Evolutionary conservation across 53 echinoderm and acorn worm genomes (phyloP), one percentile per base, ranked within the genome.

Genomic region (Mesocentrotus franciscanus): DNA sequence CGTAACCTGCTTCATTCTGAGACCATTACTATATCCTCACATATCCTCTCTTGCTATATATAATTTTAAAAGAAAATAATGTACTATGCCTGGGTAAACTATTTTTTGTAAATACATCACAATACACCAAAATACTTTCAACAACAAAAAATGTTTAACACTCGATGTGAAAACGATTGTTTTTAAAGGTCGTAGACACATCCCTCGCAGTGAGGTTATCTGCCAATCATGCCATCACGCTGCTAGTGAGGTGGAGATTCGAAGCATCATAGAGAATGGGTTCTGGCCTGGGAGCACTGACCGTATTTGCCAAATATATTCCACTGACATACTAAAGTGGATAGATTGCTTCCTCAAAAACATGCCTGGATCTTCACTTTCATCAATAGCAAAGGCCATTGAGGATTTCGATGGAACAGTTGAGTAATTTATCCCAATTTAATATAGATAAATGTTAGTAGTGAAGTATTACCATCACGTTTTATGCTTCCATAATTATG

Each of bases 381-480:
- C 78, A 26, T 29, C 78, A 32, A 34, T 78, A 78, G 78, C 78
- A 20, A 78, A 34, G 34, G 78, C 78, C 11, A 78, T 78, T 32
- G 78, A 34, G 16, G 78, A 78, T 34, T 78, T 78, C 11, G 78
- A 78, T 78, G 78, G 78, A 29, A 78, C 78, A 78, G 78, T 78
- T 29, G 29, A 78, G 29, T 78, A 17, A 26, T 78, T 78, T 1
- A 26, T 78, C 11, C 29, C 29, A 34, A 12, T 32, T 0, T 78
- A 39, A 39, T 39, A 39, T 39, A 39, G 39, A 34, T 34, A n/a
- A 26, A 26, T 78, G 16, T 78, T 78, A 29, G 34, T 78, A n/a
- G 29, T 10, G 34, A 26, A 29, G 11, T 78, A 78, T 26, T 26
- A 78, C 34, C 11, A 32, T 26, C 9, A 78, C 16, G 29, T n/a